Base-by-base conservation (phyloP, 2,888 invertebrate species). In the Nomada ferruginata region DNA sequence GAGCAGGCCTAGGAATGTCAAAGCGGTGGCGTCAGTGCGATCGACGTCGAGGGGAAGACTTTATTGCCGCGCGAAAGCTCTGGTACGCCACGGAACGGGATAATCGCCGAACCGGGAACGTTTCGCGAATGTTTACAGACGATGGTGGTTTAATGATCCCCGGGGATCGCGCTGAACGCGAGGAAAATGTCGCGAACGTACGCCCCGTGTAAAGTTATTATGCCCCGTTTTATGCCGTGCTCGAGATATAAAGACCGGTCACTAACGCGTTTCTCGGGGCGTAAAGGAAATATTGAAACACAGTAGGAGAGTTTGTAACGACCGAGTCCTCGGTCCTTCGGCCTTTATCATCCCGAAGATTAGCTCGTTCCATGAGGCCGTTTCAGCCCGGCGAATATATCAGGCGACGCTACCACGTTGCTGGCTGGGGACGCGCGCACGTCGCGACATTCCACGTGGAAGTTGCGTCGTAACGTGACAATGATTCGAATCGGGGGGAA, bases 271-370 rank as follows among this genome's bases (percentile, higher is more conserved):
- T 59, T 79, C 79, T 77, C 75, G 71, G 42, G 61, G 65, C 71
- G 68, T 73, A 77, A 76, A 72, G 87, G 85, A 86, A 82, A 86
- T 85, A 85, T 78, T 69, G 85, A 86, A 87, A 86, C 86, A 70
- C 87, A 79, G 85, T 87, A 78, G 85, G 82, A 80, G 87, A 75
- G 79, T 75, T 59, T 42, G 64, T 80, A 78, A 86, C 86, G 85
- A 84, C 66, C 74, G 18, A 29, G 57, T 53, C 47, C 53, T 71
- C 60, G 69, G 47, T 53, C 78, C 68, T 42, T 36, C 52, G 26
- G 47, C 53, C 63, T 79, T 85, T 85, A 84, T 64, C 64, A 50
- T 59, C 76, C 66, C 50, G 70, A 59, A 76, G 78, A 85, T 85
- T 85, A 85, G 85, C 73, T 66, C 72, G 75, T 71, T 57, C 55